Conservation (phyloP, 2,797 vertebrate genomes). For the Antennarius maculatus region DNA sequence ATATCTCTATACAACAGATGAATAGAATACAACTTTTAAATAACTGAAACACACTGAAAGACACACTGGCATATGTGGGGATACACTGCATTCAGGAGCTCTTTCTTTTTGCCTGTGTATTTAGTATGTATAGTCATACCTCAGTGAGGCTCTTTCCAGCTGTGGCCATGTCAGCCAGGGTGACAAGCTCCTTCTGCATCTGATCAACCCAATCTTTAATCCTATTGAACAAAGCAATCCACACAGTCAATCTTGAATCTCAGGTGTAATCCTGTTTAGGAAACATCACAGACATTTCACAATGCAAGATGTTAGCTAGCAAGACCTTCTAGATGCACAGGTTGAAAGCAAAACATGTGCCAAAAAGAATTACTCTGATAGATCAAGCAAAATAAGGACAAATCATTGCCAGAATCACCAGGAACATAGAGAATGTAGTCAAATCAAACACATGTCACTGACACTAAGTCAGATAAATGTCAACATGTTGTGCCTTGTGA, state of each 20-base stretch:
- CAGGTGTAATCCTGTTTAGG: constrained; percentile 14
- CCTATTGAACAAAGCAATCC: constrained; percentile 72
- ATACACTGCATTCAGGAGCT: background rate
- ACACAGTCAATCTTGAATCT: constrained; percentile 34
- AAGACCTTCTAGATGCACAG: constrained; percentile 11
- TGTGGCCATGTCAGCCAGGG: constrained; percentile 88
- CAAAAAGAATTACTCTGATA: constrained; percentile 26
- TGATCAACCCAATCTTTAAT: constrained; percentile 98
- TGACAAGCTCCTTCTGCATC: constrained; percentile 95
- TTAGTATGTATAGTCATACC: constrained; percentile 65
- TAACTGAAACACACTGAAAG: background rate
- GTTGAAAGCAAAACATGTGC: constrained; percentile 48
- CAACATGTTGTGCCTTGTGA: constrained; percentile 39
- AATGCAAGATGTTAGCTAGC: constrained; percentile 34
- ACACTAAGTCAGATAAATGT: constrained; percentile 48
- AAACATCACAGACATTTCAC: constrained; percentile 39
- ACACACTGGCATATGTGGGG: background rate
- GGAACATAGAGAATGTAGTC: constrained; percentile 46
- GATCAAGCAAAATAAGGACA: constrained; percentile 48
- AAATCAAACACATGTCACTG: constrained; percentile 49
- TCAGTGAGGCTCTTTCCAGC: constrained; percentile 87
- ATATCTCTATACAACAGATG: background rate
- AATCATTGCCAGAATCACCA: constrained; percentile 37
- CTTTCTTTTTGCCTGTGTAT: background rate
- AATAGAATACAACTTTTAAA: background rate